A percentile compares a stretch with the other conserved stretches of the same genome.
Evolutionary conservation across 2,888 invertebrate genomes (phyloP).

Genomic region (Hesperia comma): DNA sequence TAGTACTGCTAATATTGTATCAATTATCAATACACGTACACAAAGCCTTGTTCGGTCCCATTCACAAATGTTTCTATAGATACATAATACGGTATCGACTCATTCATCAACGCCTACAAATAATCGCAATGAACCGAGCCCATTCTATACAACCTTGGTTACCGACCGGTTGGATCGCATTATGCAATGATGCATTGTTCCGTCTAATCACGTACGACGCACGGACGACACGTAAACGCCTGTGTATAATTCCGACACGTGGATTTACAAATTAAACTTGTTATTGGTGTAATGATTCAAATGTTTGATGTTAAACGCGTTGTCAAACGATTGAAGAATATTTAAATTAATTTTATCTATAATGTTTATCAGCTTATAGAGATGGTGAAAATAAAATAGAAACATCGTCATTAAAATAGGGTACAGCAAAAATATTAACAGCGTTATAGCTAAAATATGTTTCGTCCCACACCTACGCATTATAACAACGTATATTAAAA

Average conservation of each 20-base stretch:
- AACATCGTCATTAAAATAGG: no score
- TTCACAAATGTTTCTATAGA: not conserved
- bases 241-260: constrained; percentile 13
- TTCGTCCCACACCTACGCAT: no score
- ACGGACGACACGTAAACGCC: constrained; percentile 11
- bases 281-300: not conserved
- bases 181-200: constrained; percentile 20
- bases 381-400: no score
- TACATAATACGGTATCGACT: constrained; percentile 14
- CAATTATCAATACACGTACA: no score
- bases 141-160: constrained; percentile 9
- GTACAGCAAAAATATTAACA: no score
- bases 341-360: no score
- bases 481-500: no score
- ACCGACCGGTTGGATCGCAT: constrained; percentile 2
- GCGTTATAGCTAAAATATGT: no score
- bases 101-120: constrained; percentile 14
- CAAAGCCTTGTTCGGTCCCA: not conserved
- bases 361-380: no score
- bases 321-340: no score
- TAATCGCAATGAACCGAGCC: constrained; percentile 13
- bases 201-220: constrained; percentile 21
- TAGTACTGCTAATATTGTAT: no score
- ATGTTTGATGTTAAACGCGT: no score
- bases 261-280: constrained; percentile 2